Percentiles rank a stretch among this genome's conserved stretches.
Conservation (phyloP, 1,140 invertebrate genomes). For the Aphelenchoides avenae region DNA sequence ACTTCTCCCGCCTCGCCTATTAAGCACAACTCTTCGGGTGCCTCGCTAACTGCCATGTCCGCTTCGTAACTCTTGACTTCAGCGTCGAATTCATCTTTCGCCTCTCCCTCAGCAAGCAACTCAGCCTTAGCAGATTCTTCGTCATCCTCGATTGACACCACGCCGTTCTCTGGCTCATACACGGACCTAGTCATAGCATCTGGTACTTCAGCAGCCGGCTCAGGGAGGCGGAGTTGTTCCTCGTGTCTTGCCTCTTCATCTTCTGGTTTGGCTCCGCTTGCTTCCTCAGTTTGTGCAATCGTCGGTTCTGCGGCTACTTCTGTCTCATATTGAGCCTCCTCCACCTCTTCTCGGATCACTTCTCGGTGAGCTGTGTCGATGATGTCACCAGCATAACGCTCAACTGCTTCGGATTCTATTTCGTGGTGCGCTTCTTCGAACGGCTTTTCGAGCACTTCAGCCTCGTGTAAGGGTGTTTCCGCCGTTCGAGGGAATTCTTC, state of each 20-base stretch:
- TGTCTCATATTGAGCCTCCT: not conserved
- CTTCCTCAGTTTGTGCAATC: not conserved
- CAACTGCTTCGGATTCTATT: not conserved
- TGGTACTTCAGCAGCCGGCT: too few relatives aligned
- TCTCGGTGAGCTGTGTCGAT: conserved; percentile 4
- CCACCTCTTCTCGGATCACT: conserved; percentile 8
- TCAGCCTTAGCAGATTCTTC: conserved; percentile 23
- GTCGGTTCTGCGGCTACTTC: not conserved
- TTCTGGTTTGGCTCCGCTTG: conserved; percentile 14
- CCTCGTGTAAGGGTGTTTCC: too few relatives aligned
- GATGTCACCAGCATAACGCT: conserved; percentile 7
- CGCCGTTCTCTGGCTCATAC: too few relatives aligned
- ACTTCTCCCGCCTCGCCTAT: not conserved
- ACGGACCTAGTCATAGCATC: too few relatives aligned
- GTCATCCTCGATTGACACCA: too few relatives aligned
- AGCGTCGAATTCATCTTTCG: not conserved
- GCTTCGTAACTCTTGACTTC: conserved; percentile 2
- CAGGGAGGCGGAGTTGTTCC: not conserved
- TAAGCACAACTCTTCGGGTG: conserved; percentile 1
- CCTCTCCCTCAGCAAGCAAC: not conserved
- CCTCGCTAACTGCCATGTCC: not conserved
- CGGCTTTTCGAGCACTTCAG: not conserved
- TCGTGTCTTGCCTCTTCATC: not conserved
- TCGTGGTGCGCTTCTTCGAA: not conserved
- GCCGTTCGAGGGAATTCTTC: too few relatives aligned